A percentile compares a stretch with the other conserved stretches of the same genome.
phyloP scores from a whole-genome alignment of 2,113 vertebrate species.

The Malurus alboscapulatus region DNA sequence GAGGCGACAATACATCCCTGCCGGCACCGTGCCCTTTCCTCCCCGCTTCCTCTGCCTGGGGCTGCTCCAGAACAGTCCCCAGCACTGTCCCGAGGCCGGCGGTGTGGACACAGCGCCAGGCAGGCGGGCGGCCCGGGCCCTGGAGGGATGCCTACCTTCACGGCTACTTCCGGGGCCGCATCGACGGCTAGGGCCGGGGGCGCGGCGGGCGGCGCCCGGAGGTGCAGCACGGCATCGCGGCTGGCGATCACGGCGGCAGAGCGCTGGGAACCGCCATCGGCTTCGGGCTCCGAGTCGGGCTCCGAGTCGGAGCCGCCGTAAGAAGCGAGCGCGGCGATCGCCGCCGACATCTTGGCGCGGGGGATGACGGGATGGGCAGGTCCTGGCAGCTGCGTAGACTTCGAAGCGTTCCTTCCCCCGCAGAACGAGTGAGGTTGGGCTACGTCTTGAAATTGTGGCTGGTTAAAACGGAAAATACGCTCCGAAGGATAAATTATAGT shows the following conservation, averaged over 20 bases:
- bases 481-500: accelerated
- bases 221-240: slow-evolving; percentile 81
- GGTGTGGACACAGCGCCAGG: neutral
- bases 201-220: slow-evolving; percentile 63
- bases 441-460: accelerated
- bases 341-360: slow-evolving; percentile 84
- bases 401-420: accelerated
- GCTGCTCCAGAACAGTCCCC: neutral
- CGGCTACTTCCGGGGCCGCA: slow-evolving; percentile 69
- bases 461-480: accelerated
- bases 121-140: neutral
- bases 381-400: neutral
- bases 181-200: slow-evolving; percentile 46
- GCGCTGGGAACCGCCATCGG: slow-evolving; percentile 45
- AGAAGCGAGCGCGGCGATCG: slow-evolving; percentile 81
- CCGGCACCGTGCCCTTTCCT: too few relatives aligned
- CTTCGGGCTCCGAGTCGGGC: slow-evolving; percentile 82
- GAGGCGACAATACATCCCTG: accelerated
- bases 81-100: neutral
- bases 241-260: slow-evolving; percentile 33
- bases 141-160: slow-evolving; percentile 81
- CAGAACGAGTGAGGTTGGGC: accelerated
- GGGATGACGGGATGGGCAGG: neutral
- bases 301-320: slow-evolving; percentile 89
- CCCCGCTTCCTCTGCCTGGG: too few relatives aligned